Evolutionary conservation across 2,888 invertebrate species (phyloP), one percentile per base, ranked within the genome.

Genomic region (Leuctra nigra): DNA sequence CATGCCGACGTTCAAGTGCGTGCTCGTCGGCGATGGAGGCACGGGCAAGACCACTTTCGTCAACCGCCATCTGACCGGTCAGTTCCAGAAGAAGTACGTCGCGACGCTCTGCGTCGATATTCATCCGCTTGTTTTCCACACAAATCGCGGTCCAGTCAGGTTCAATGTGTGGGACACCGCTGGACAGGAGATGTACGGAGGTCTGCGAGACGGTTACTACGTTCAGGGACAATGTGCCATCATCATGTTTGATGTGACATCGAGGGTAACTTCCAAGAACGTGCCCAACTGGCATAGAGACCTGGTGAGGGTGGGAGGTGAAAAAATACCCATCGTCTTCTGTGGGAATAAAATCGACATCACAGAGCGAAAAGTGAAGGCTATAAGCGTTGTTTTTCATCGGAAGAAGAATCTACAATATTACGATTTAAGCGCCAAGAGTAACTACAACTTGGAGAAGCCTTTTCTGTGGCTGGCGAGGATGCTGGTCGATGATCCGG

Each of bases 91-190:
- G 78, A 94, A 95, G 78, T 99, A 99, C 72, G 98, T 99, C 62
- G 99, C 99, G 44, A 99, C 99, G 33, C 79, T 99, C 54, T 99
- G 99, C 64, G 99, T 99, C 11, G 99, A 99, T 77, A 99, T 99
- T 46, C 99, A 99, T 76, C 98, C 99, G 0, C 75, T 99, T 63
- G 88, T 94, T 54, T 99, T 99, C 76, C 94, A 98, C 76, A 99
- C 99, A 59, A 98, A 92, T 74, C 82, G 99, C 70, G 99, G 99
- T 4, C 84, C 93, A 35, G 97, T 99, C 67, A 82, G 94, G 66
- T 99, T 98, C 76, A 99, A 99, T 70, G 98, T 99, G 0, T 99
- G 98, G 98, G 98, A 98, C 70, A 99, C 98, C 9, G 98, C 98
- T 63, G 98, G 98, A 14, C 98, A 99, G 72, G 99, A 99, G 73